Evolutionary conservation across 2,113 vertebrate species (phyloP).

Genomic region (Gulo gulo): DNA sequence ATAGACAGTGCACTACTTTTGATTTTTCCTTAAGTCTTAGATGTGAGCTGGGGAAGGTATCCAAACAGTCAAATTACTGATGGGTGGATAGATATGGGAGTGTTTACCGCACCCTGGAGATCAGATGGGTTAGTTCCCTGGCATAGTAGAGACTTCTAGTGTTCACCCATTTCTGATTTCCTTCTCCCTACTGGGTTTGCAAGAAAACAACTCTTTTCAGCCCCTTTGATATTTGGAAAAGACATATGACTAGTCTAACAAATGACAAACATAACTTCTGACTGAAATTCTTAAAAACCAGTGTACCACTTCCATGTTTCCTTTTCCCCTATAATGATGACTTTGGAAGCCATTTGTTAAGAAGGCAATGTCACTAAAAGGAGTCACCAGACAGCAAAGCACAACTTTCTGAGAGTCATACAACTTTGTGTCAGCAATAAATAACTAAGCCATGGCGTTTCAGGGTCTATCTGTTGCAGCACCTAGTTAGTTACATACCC

Average conservation of each 20-base stretch:
- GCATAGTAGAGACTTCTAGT: background rate
- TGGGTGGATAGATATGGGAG: background rate
- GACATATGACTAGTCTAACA: background rate
- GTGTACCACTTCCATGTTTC: background rate
- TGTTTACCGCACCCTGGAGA: background rate
- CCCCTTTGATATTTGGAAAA: background rate
- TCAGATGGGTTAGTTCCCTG: background rate
- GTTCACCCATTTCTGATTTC: background rate
- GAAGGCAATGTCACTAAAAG: background rate
- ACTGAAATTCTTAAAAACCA: background rate
- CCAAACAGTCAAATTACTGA: background rate
- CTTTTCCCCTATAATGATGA: background rate
- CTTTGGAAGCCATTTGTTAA: background rate
- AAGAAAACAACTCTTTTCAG: background rate
- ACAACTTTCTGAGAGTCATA: background rate
- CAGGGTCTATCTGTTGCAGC: background rate
- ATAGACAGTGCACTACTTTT: fast-evolving
- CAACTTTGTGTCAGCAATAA: background rate
- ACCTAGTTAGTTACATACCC: background rate
- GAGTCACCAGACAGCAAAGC: background rate
- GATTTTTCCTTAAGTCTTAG: background rate
- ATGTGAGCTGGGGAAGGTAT: background rate
- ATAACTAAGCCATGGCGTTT: background rate
- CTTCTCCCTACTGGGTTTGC: background rate
- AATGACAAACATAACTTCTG: background rate